These are phyloP conservation scores for Dendrolimus houi DNA, from an alignment of 2,888 invertebrate genomes.

Conservation along the genomic window DNA sequence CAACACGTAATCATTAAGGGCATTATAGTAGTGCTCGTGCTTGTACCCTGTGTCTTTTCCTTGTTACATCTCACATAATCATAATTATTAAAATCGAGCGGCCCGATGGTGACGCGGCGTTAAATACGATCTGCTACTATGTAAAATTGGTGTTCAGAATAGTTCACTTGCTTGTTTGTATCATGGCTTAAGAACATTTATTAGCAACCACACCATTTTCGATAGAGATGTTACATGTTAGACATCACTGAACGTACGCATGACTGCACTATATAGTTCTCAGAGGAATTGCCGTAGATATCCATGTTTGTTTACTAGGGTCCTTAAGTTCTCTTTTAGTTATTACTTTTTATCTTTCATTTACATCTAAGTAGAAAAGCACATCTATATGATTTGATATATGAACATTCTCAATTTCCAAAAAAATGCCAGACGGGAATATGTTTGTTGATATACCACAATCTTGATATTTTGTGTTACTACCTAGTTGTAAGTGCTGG, in stretches of 20 bases:
- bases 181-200: slow-evolving; percentile 37
- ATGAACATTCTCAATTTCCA: neutral
- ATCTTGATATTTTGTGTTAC: slow-evolving; percentile 12
- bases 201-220: slow-evolving; percentile 61
- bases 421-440: neutral
- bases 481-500: slow-evolving; percentile 28
- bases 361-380: neutral
- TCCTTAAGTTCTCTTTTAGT: neutral
- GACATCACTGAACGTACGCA: slow-evolving; percentile 22
- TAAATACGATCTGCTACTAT: slow-evolving; percentile 35
- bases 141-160: slow-evolving; percentile 60
- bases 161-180: slow-evolving; percentile 40
- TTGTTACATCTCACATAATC: neutral
- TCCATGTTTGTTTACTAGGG: neutral
- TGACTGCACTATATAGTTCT: slow-evolving; percentile 23
- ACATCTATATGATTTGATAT: neutral
- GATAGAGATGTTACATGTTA: slow-evolving; percentile 39
- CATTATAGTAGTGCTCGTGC: slow-evolving; percentile 4
- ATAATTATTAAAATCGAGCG: neutral
- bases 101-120: neutral
- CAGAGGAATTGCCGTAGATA: neutral
- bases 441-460: neutral
- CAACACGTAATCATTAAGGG: neutral
- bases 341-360: neutral
- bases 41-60: neutral